These are phyloP conservation scores for Eurystomus gularis DNA, from an alignment of 2,113 vertebrate species.

Conservation along the genomic window DNA sequence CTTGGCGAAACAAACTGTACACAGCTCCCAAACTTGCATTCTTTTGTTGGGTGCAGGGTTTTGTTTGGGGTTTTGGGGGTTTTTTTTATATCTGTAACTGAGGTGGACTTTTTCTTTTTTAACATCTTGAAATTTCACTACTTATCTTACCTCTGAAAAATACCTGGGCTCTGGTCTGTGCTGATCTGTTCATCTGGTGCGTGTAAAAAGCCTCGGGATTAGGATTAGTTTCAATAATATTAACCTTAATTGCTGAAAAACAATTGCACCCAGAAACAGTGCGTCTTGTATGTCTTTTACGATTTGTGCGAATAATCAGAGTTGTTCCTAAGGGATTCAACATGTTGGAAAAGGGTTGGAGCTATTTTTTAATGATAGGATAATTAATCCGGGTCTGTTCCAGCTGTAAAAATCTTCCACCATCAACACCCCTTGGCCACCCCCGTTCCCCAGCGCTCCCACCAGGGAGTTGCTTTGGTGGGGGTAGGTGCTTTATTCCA, in stretches of 20 bases:
- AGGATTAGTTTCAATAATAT: not conserved
- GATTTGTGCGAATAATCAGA: not conserved
- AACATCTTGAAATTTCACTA: not conserved
- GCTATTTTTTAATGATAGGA: not conserved
- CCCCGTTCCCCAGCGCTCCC: not conserved
- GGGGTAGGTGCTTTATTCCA: not conserved
- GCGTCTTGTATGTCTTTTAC: fast-evolving
- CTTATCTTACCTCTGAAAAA: not conserved
- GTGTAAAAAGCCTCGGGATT: not conserved
- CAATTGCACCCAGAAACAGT: not conserved
- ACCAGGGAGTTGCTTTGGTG: not conserved
- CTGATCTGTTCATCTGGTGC: not conserved
- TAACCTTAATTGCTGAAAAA: not conserved
- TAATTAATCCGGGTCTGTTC: not conserved
- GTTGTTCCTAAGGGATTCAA: not conserved
- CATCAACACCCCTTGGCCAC: not conserved
- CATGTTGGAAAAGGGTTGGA: not conserved
- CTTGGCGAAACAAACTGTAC: not conserved
- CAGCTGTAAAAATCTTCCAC: not conserved
- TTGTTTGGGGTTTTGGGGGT: no score
- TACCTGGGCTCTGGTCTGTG: no score
- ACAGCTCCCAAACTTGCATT: not conserved
- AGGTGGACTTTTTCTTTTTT: not conserved
- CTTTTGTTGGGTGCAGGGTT: not conserved
- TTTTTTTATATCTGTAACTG: not conserved